Conservation (phyloP, 2,888 invertebrate species). For the Lasioglossum figueresi region DNA sequence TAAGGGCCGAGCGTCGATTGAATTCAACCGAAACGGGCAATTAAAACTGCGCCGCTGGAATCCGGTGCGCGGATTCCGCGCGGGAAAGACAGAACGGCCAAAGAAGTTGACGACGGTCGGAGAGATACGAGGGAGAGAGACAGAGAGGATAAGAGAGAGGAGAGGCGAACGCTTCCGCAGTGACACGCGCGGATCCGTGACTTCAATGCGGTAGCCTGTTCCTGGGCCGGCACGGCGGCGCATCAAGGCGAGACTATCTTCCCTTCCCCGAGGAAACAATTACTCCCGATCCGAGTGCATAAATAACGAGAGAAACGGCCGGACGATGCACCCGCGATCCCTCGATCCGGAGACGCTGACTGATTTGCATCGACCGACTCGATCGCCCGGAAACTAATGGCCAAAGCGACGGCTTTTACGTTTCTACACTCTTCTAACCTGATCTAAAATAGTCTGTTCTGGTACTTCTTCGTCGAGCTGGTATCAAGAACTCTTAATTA, state of each 20-base stretch:
- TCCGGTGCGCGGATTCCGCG: constrained; percentile 52
- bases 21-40: constrained; percentile 59
- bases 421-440: neutral
- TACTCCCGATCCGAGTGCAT: constrained; percentile 75
- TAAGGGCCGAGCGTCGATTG: constrained; percentile 42
- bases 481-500: neutral
- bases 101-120: constrained; percentile 44
- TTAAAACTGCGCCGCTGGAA: constrained; percentile 56
- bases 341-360: constrained; percentile 48
- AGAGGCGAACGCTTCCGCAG: constrained; percentile 25
- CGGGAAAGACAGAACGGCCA: constrained; percentile 32
- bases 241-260: constrained; percentile 62
- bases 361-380: constrained; percentile 69
- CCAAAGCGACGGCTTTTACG: neutral
- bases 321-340: constrained; percentile 46
- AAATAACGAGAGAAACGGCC: constrained; percentile 70
- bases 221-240: constrained; percentile 57
- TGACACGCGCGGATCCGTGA: constrained; percentile 67
- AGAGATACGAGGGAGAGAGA: neutral
- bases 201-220: constrained; percentile 31
- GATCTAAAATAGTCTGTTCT: neutral
- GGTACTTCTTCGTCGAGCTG: neutral
- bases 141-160: neutral
- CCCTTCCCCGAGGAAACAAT: constrained; percentile 69
- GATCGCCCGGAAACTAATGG: constrained; percentile 17